Percentiles rank a stretch among this genome's conserved stretches.
Conservation (phyloP, 2,888 invertebrate species). For the Nephrotoma guestfalica region DNA sequence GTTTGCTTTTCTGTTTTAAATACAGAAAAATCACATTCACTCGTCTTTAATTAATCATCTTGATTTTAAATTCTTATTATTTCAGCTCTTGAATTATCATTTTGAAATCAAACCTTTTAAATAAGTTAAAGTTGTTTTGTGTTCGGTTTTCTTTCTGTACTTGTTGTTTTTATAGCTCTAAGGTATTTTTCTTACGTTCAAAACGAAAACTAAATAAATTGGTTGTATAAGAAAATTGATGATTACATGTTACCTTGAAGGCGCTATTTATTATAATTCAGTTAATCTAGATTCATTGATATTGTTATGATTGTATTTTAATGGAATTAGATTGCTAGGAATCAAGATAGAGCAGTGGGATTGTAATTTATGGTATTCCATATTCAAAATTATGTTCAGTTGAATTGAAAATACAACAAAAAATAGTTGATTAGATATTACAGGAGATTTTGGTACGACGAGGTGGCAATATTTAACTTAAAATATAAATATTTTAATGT, state of each 20-base stretch:
- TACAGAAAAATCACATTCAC: not conserved
- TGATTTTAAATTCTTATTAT: not conserved
- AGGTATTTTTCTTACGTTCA: not conserved
- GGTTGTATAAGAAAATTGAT: not conserved
- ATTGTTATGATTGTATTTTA: not conserved
- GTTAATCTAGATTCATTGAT: not conserved
- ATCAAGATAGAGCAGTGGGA: not conserved
- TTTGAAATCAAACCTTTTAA: not conserved
- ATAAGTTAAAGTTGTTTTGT: not conserved
- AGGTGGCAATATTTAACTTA: not conserved
- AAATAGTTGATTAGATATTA: not conserved
- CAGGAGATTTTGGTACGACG: not conserved
- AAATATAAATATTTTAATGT: too few species aligned
- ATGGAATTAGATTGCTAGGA: not conserved
- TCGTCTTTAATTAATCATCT: conserved; percentile 1
- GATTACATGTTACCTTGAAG: not conserved
- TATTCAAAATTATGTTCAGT: not conserved
- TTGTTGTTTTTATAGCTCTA: not conserved
- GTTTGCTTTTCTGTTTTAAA: not conserved
- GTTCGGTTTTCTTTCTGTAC: not conserved
- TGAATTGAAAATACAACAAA: not conserved
- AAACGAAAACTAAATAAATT: not conserved
- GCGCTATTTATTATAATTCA: not conserved
- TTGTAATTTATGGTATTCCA: not conserved
- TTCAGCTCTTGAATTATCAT: not conserved